These are phyloP conservation scores for Eulemur macaco DNA, from an alignment of 2,113 vertebrate genomes.

Conservation along the genomic window DNA sequence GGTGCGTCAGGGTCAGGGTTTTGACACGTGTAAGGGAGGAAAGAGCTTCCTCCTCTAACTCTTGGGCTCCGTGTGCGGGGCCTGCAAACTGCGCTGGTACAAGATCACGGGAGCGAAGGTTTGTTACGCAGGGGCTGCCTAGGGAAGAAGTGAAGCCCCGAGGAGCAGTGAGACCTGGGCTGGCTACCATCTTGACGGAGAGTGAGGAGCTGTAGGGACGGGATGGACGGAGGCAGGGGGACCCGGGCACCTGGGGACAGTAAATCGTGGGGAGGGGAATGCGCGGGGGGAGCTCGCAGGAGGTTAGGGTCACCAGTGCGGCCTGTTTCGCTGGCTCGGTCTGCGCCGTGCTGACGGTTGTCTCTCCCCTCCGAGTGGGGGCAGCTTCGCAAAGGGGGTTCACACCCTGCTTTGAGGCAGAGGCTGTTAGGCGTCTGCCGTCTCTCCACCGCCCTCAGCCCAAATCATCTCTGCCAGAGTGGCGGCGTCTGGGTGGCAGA, in stretches of 20 bases:
- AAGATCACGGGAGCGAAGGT: neutral
- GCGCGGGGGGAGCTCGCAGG: fast-evolving
- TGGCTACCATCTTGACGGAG: too few relatives aligned
- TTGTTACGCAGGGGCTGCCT: neutral
- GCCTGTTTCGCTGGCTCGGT: fast-evolving
- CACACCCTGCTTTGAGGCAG: neutral
- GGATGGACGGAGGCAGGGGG: neutral
- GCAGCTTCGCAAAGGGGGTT: neutral
- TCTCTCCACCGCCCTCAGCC: neutral
- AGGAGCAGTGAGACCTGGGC: neutral
- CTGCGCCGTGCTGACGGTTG: neutral
- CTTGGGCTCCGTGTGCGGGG: neutral
- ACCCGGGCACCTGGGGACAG: neutral
- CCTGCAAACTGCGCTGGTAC: neutral
- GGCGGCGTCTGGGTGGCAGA: neutral
- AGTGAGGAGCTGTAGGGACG: too few relatives aligned
- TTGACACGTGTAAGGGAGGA: neutral
- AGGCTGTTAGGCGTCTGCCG: fast-evolving
- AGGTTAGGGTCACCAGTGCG: neutral
- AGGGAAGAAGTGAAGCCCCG: neutral
- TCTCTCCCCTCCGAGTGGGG: too few relatives aligned
- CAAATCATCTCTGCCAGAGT: neutral
- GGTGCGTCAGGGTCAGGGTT: neutral
- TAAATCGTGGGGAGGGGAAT: too few relatives aligned
- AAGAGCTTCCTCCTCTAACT: fast-evolving